These are phyloP conservation scores for Styela plicata DNA, from an alignment of 23 tunicate genomes.

Conservation along the genomic window DNA sequence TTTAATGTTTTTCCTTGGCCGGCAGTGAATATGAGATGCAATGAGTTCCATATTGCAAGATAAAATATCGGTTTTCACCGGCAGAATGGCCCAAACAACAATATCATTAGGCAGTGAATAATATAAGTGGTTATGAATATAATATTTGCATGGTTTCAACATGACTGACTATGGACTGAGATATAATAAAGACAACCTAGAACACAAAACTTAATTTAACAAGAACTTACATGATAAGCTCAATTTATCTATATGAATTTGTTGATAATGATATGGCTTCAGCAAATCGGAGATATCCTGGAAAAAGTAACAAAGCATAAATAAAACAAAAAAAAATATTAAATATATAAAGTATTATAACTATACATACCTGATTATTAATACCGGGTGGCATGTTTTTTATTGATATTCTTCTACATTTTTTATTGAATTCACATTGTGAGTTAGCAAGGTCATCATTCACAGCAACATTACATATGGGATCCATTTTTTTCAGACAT, in stretches of 20 bases:
- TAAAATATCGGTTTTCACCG: too few relatives aligned
- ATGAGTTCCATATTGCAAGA: too few relatives aligned
- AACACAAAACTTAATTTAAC: too few relatives aligned
- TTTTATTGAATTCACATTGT: constrained; percentile 67
- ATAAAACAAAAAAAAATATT: background rate
- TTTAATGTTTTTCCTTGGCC: too few relatives aligned
- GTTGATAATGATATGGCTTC: constrained; percentile 91
- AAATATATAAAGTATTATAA: background rate
- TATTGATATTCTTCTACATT: constrained; percentile 78
- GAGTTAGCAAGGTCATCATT: constrained; percentile 16
- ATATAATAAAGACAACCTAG: too few relatives aligned
- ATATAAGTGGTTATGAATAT: too few relatives aligned
- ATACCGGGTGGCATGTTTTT: constrained; percentile 81
- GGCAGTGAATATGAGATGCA: too few relatives aligned
- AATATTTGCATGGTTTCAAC: too few relatives aligned
- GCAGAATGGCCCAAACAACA: too few relatives aligned
- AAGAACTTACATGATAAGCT: constrained; percentile 81
- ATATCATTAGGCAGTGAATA: too few relatives aligned
- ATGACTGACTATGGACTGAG: too few relatives aligned
- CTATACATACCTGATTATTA: constrained; percentile 51
- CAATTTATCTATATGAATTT: constrained; percentile 86
- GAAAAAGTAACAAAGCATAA: background rate
- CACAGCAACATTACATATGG: background rate
- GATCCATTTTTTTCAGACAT: background rate
- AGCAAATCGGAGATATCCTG: constrained; percentile 78